Percentiles rank a stretch among this genome's conserved stretches.
These are phyloP conservation scores for Drosophila seclusa DNA, from an alignment of 2,888 invertebrate genomes.

Conservation along the genomic window DNA sequence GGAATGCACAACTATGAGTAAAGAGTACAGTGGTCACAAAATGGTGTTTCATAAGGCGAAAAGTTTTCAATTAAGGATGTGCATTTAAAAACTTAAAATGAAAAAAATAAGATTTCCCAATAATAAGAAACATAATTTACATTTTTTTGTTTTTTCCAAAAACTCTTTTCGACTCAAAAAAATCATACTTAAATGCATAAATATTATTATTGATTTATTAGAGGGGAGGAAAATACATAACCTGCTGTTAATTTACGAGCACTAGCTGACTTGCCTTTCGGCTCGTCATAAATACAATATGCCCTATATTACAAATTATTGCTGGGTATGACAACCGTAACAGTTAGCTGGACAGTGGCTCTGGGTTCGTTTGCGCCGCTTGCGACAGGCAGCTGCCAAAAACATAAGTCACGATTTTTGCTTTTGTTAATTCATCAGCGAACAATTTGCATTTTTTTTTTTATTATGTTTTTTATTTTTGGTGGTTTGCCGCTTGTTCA, in stretches of 20 bases:
- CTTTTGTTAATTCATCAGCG: slow-evolving; percentile 82
- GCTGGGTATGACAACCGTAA: slow-evolving; percentile 42
- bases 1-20: neutral
- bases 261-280: neutral
- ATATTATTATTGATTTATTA: neutral
- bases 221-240: neutral
- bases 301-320: slow-evolving; percentile 14
- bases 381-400: slow-evolving; percentile 77
- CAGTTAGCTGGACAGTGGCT: slow-evolving; percentile 58
- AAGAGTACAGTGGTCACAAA: neutral
- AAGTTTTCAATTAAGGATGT: neutral
- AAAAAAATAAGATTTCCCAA: neutral
- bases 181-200: neutral
- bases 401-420: slow-evolving; percentile 82
- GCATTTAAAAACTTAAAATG: neutral
- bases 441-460: slow-evolving; percentile 78
- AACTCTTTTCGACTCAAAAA: neutral
- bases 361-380: slow-evolving; percentile 43
- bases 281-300: slow-evolving; percentile 1
- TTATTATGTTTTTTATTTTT: slow-evolving; percentile 21
- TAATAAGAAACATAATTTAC: neutral
- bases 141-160: neutral
- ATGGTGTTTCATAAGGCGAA: neutral
- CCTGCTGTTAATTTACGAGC: neutral
- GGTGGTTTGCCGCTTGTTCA: slow-evolving; percentile 51